Evolutionary conservation across 2,797 vertebrate genomes (phyloP).

Genomic region (Phalloptychus januarius): DNA sequence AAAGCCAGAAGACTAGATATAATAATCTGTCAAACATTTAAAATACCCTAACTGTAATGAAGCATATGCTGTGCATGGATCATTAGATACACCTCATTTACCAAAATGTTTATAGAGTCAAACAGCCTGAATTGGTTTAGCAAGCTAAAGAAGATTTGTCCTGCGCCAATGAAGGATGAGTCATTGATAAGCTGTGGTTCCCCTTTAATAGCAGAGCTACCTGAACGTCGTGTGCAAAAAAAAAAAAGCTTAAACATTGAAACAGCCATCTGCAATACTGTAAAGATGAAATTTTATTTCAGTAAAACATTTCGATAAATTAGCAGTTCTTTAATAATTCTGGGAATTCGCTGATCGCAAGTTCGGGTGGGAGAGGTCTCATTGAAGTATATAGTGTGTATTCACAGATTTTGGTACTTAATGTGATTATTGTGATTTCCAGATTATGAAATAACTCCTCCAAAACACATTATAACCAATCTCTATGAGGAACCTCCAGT

Average conservation of each 20-base stretch:
- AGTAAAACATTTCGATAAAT: background rate
- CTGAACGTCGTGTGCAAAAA: background rate
- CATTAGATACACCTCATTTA: background rate
- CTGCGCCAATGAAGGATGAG: background rate
- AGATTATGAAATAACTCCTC: background rate
- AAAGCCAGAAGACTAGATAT: background rate
- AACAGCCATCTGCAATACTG: no score
- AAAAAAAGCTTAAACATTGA: background rate
- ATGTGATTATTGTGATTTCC: background rate
- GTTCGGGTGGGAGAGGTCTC: background rate
- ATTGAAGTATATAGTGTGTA: background rate
- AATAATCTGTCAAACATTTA: background rate
- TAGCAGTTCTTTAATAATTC: background rate
- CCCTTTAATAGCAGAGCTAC: background rate
- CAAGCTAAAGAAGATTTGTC: background rate
- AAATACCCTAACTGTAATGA: conserved; percentile 1
- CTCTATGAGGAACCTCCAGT: background rate
- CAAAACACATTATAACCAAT: background rate
- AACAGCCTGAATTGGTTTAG: background rate
- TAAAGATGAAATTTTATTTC: background rate
- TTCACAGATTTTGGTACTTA: background rate
- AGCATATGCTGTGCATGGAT: conserved; percentile 38
- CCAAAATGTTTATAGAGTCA: background rate
- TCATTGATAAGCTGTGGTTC: background rate
- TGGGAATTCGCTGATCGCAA: background rate